Evolutionary conservation across 2,888 invertebrate genomes (phyloP).

Genomic region (Heterodera filipjevi): DNA sequence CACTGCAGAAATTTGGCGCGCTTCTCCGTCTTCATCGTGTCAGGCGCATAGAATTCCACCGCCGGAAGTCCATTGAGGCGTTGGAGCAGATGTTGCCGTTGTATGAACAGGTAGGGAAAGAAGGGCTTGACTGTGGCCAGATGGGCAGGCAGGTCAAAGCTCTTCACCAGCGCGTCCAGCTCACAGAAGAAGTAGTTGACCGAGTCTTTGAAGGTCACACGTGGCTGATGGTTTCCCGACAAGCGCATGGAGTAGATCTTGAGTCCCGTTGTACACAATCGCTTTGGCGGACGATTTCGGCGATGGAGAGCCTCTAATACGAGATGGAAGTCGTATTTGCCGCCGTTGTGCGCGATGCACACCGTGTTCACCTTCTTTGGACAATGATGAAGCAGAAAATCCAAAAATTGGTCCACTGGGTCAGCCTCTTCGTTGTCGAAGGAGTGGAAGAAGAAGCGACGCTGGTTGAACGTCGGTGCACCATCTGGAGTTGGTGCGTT

Average conservation of each 20-base stretch:
- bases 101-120: conserved; percentile 23
- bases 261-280: conserved; percentile 19
- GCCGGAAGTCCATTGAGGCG: conserved; percentile 3
- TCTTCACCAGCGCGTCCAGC: conserved; percentile 19
- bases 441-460: conserved; percentile 3
- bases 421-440: conserved; percentile 7
- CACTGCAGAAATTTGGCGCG: background rate
- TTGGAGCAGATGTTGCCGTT: conserved; percentile 16
- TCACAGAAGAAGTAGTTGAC: conserved; percentile 28
- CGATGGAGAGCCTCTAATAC: conserved; percentile 13
- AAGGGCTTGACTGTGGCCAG: conserved; percentile 17
- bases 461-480: background rate
- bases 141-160: background rate
- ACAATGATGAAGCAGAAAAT: background rate
- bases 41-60: conserved; percentile 23
- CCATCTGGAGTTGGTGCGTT: background rate
- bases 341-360: conserved; percentile 12
- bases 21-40: conserved; percentile 13
- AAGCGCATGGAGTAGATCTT: conserved; percentile 25
- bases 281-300: background rate
- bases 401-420: conserved; percentile 22
- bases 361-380: background rate
- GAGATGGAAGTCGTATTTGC: conserved; percentile 31
- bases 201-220: conserved; percentile 23
- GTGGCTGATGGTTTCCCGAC: conserved; percentile 15